Evolutionary conservation across 2,888 invertebrate species (phyloP), one percentile per base, ranked within the genome.

Genomic region (Lucinisca nassula): DNA sequence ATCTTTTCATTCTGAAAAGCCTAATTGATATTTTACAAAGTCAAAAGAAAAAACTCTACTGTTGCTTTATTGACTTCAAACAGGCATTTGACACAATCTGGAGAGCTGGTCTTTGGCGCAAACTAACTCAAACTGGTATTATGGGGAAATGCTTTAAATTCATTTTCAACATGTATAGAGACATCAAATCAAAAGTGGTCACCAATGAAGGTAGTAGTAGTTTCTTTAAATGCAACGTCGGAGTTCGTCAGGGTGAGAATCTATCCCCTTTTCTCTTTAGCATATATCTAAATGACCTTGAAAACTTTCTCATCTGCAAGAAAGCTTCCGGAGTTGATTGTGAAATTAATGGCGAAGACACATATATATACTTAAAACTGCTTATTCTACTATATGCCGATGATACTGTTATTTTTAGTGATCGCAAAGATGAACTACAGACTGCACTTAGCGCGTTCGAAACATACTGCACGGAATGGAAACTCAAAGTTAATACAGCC

Each of bases 51-150:
- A 82, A 77, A 77, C 24, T 82, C 30, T 77, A 55, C 51, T 72
- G 77, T 40, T 38, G 61, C 10, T 82, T 82, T 24, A 72, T 82
- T 35, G 82, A 82, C 37, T 67, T 82, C 45, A 72, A 76, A 72
- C 76, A 70, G 24, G 82, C 82, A 1, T 82, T 82, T 77, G 77
- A 82, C n/a, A 72, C 45, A 55, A 55, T 82, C 17, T 82, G 82
- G 82, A 77, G 72, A 30, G 38, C n/a, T 38, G 72, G 77, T 1
- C 49, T 82, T 32, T 82, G 76, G 76, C 45, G 70, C 49, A 82
- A 82, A 45, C 10, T 82, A 17, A 30, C 45, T 49, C 30, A 51
- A 40, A 55, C 51, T 21, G 72, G 70, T 27, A 58, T 77, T 10
- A 82, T 70, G 21, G 82, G 82, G 24, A 82, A 82, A 82, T 76